These are phyloP conservation scores for Diarsia brunnea DNA, from an alignment of 2,888 invertebrate species.

Conservation along the genomic window DNA sequence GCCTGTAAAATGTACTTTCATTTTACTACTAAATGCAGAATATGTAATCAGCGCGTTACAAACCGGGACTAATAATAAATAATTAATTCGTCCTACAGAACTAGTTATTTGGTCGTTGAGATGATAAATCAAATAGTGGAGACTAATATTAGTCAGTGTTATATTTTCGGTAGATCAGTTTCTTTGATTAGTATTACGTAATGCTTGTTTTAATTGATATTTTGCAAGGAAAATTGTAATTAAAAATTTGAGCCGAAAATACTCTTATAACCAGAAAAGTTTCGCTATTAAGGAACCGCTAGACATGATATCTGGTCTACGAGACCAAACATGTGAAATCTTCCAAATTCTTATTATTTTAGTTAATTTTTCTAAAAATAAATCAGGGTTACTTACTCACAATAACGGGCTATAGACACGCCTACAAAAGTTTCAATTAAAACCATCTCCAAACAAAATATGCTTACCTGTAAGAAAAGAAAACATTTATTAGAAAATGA, in stretches of 20 bases:
- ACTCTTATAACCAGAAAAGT: not conserved
- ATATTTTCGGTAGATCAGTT: slow-evolving; percentile 1
- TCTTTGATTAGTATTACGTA: slow-evolving; percentile 16
- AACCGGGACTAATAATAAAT: slow-evolving; percentile 7
- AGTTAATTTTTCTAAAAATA: not conserved
- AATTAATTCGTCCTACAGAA: slow-evolving; percentile 22
- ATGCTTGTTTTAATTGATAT: not conserved
- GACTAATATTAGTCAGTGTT: slow-evolving; percentile 1
- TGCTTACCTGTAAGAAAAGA: slow-evolving; percentile 55
- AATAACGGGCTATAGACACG: not conserved
- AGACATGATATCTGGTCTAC: no score
- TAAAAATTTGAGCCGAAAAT: not conserved
- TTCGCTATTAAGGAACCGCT: not conserved
- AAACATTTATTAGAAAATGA: slow-evolving; percentile 14
- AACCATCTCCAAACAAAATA: slow-evolving; percentile 9
- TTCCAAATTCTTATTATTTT: not conserved
- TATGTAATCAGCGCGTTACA: not conserved
- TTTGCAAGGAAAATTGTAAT: not conserved
- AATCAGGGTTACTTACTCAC: not conserved
- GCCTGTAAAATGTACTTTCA: no score
- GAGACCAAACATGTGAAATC: not conserved
- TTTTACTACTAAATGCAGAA: no score
- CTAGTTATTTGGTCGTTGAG: slow-evolving; percentile 22
- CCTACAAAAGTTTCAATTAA: slow-evolving; percentile 8
- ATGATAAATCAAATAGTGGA: slow-evolving; percentile 19